Percentiles rank a stretch among this genome's conserved stretches.
phyloP scores from a whole-genome alignment of 2,113 vertebrate genomes.

The Microtus oregoni region DNA sequence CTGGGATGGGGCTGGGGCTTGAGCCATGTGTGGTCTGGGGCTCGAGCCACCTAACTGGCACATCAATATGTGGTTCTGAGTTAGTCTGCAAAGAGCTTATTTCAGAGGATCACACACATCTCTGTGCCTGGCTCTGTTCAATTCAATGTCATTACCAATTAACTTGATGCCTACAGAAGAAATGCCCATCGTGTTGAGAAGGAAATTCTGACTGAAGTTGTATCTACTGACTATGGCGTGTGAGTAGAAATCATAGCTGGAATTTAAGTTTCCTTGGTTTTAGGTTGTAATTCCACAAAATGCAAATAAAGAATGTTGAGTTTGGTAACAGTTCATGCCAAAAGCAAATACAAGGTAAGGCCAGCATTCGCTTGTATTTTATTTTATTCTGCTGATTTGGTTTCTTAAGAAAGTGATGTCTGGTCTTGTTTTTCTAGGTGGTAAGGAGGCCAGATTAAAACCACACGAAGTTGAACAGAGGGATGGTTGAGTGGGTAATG shows the following conservation, averaged over 20 bases:
- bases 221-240: neutral
- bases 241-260: neutral
- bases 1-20: neutral
- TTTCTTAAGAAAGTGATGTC: neutral
- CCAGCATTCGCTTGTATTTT: neutral
- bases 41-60: neutral
- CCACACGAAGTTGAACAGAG: neutral
- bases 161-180: neutral
- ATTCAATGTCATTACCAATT: neutral
- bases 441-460: neutral
- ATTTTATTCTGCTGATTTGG: neutral
- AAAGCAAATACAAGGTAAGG: neutral
- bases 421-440: neutral
- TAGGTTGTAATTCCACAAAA: neutral
- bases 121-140: neutral
- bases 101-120: neutral
- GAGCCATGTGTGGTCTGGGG: neutral
- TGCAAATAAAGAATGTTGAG: neutral
- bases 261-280: neutral
- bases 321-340: neutral
- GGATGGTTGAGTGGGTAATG: neutral
- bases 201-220: neutral
- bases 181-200: neutral
- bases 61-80: neutral
- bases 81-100: neutral